These are phyloP conservation scores for Triplophysa bombifrons DNA, from an alignment of 2,797 vertebrate genomes.

Conservation along the genomic window DNA sequence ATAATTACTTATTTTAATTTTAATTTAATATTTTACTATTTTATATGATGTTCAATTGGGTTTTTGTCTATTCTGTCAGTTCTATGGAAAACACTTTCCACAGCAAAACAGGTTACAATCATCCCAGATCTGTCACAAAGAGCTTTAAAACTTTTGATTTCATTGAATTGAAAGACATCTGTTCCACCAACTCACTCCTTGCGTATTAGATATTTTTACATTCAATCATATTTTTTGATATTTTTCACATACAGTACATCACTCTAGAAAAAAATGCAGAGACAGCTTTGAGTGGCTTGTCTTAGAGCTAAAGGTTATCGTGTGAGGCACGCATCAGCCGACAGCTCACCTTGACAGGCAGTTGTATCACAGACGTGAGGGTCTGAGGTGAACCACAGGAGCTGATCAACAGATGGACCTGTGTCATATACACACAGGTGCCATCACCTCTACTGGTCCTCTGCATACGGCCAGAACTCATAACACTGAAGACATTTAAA, in stretches of 20 bases:
- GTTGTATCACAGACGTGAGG: slow-evolving; percentile 57
- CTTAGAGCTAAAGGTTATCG: slow-evolving; percentile 16
- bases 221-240: no score
- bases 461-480: slow-evolving; percentile 29
- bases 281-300: neutral
- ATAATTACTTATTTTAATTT: no score
- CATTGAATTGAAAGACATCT: no score
- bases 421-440: slow-evolving; percentile 21
- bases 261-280: no score
- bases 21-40: no score
- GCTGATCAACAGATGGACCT: slow-evolving; percentile 60
- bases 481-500: neutral
- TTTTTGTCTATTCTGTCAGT: no score
- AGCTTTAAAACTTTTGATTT: no score
- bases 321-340: slow-evolving; percentile 55
- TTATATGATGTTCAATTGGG: no score
- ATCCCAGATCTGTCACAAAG: slow-evolving; percentile 28
- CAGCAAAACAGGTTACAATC: slow-evolving; percentile 1
- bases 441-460: slow-evolving; percentile 27
- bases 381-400: slow-evolving; percentile 46
- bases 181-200: no score
- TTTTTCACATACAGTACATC: no score
- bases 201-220: no score
- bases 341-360: slow-evolving; percentile 66
- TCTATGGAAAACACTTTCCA: neutral